A percentile compares a stretch with the other conserved stretches of the same genome.
Evolutionary conservation across 2,797 vertebrate genomes (phyloP).

Genomic region (Merluccius polli): DNA sequence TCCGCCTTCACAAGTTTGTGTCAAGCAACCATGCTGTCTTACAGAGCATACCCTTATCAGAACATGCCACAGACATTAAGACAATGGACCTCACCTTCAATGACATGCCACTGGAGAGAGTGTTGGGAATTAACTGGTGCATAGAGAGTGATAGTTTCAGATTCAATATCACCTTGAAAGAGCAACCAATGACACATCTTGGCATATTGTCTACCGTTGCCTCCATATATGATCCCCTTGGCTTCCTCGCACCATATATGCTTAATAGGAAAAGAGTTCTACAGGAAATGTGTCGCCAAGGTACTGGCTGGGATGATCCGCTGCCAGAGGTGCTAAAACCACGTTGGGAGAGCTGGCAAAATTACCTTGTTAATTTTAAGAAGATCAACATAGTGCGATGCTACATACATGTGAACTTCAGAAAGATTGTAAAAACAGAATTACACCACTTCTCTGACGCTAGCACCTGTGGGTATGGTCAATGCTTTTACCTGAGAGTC

Average conservation of each 20-base stretch:
- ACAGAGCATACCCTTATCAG: background rate
- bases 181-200: background rate
- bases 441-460: constrained; percentile 22
- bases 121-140: constrained; percentile 8
- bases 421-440: background rate
- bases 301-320: constrained; percentile 14
- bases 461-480: background rate
- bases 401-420: background rate
- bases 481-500: constrained; percentile 16
- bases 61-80: background rate
- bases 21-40: background rate
- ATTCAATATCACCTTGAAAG: background rate
- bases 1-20: background rate
- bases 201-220: constrained; percentile 19
- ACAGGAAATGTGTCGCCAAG: constrained; percentile 17
- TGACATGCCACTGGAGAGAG: constrained; percentile 3
- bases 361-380: background rate
- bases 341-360: constrained; percentile 5
- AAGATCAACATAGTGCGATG: background rate
- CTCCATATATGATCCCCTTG: constrained; percentile 19
- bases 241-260: constrained; percentile 7
- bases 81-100: background rate
- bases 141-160: background rate
- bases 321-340: background rate
- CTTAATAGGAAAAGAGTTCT: constrained; percentile 11